Evolutionary conservation across 2,888 invertebrate genomes (phyloP), one percentile per base, ranked within the genome.

Genomic region (Epinotia ramella): DNA sequence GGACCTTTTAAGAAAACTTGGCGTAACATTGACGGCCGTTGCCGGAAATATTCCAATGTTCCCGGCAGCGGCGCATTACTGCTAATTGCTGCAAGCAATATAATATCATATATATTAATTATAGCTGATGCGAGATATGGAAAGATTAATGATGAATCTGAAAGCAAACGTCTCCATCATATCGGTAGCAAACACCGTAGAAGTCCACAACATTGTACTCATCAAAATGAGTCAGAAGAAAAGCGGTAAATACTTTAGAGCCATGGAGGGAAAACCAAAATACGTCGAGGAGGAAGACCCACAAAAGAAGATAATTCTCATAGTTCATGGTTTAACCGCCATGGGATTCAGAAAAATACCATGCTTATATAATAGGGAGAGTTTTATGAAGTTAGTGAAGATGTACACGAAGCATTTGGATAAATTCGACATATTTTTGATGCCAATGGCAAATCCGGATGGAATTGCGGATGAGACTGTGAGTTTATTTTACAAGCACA

Each of bases 371-470:
- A 1, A 68, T 0, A 18, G 64, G 1, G 2, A 56, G 0, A n/a
- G 78, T 1, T 86, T 91, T 3, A 75, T 67, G 66, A 75, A 75
- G 24, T 82, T 93, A 0, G 12, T 92, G 0, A 80, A 83, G 0
- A 88, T 84, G 78, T 93, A 93, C 78, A 78, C 88, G 2, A 74
- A 77, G 0, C 86, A 91, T 85, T 83, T 93, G 78, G 86, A 92
- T 57, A 86, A 88, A 63, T 94, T 92, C 73, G 92, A 94, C 73
- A 90, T 94, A 83, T 93, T 84, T 79, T 44, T 93, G 16, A 87
- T 94, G 76, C 93, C 94, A 0, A 78, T 93, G 82, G 93, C 89
- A 0, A 94, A 94, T 82, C 94, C 94, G 11, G 94, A 94, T 77
- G 93, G 92, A 0, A 80, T 80, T 44, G 59, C 68, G n/a, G 24